Evolutionary conservation across 2,113 vertebrate species (phyloP).

Genomic region (Amblyopsis rosae): DNA sequence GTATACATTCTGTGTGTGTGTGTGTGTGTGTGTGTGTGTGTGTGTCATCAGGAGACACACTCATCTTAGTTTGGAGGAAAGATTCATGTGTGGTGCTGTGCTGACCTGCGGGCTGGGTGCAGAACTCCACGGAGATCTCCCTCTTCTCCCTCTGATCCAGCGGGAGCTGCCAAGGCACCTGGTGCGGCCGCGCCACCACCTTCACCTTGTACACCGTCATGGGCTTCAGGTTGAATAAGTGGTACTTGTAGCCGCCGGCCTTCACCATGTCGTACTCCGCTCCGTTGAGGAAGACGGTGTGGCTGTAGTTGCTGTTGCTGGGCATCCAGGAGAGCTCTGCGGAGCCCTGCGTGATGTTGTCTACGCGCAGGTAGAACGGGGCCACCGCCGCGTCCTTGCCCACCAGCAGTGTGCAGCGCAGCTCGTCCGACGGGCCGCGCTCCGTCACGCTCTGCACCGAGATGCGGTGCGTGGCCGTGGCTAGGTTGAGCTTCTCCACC

Average conservation of each 20-base stretch:
- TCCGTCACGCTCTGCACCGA: constrained; percentile 90
- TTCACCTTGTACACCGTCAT: constrained; percentile 90
- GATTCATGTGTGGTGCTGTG: neutral
- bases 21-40: too few species aligned
- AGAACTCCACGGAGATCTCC: constrained; percentile 93
- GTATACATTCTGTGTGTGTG: too few species aligned
- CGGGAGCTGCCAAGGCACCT: constrained; percentile 97
- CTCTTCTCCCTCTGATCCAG: constrained; percentile 92
- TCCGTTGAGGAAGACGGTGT: constrained; percentile 92
- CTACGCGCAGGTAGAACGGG: constrained; percentile 88
- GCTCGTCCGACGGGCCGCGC: constrained; percentile 87
- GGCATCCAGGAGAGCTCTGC: constrained; percentile 94
- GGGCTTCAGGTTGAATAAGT: constrained; percentile 90
- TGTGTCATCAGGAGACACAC: neutral
- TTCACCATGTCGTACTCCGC: constrained; percentile 90
- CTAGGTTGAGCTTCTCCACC: constrained; percentile 91
- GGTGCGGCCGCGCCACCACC: constrained; percentile 91
- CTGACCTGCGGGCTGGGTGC: constrained; percentile 93
- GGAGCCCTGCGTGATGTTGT: constrained; percentile 86
- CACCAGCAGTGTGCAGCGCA: constrained; percentile 92
- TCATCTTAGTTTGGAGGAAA: neutral
- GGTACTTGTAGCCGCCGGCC: constrained; percentile 90
- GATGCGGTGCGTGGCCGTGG: constrained; percentile 86
- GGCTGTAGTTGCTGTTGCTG: constrained; percentile 97
- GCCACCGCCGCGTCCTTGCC: constrained; percentile 94